A percentile compares a stretch with the other conserved stretches of the same genome.
Conservation (phyloP, 2,888 invertebrate genomes). For the Orthonychiurus folsomi region DNA sequence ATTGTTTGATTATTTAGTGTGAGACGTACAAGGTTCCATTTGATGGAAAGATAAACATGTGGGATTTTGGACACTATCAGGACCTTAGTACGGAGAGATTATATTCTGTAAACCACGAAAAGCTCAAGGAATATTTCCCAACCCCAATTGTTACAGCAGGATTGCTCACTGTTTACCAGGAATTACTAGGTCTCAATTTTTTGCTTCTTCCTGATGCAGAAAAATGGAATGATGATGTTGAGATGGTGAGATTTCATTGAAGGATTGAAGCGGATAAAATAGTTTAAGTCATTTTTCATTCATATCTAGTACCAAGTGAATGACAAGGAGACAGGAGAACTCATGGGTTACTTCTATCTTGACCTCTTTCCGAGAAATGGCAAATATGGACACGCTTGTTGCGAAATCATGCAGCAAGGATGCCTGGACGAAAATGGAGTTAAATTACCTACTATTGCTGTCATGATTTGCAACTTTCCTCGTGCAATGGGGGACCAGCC, state of each 20-base stretch:
- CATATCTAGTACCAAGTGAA: slow-evolving; percentile 46
- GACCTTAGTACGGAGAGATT: slow-evolving; percentile 46
- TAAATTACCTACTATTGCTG: slow-evolving; percentile 45
- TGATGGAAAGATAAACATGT: slow-evolving; percentile 46
- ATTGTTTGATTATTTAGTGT: slow-evolving; percentile 42
- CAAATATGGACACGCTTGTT: slow-evolving; percentile 47
- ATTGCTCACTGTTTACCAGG: slow-evolving; percentile 48
- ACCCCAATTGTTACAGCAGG: slow-evolving; percentile 47
- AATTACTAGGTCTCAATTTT: slow-evolving; percentile 46
- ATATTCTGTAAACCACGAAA: slow-evolving; percentile 48
- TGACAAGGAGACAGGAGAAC: slow-evolving; percentile 42
- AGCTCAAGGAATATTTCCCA: slow-evolving; percentile 48
- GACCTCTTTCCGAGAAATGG: slow-evolving; percentile 49
- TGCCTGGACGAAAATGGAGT: slow-evolving; percentile 30
- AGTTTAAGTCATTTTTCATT: too few relatives aligned
- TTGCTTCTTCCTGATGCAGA: slow-evolving; percentile 43
- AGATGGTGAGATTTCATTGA: slow-evolving; percentile 46
- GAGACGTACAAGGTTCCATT: slow-evolving; percentile 44
- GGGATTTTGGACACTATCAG: slow-evolving; percentile 48
- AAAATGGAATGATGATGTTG: slow-evolving; percentile 47
- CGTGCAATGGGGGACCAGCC: slow-evolving; percentile 47
- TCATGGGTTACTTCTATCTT: slow-evolving; percentile 48
- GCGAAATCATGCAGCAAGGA: slow-evolving; percentile 45
- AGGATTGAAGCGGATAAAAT: too few relatives aligned
- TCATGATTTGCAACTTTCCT: slow-evolving; percentile 50